Evolutionary conservation across 2,888 invertebrate genomes (phyloP), one percentile per base, ranked within the genome.

Genomic region (Heliothis peltigera): DNA sequence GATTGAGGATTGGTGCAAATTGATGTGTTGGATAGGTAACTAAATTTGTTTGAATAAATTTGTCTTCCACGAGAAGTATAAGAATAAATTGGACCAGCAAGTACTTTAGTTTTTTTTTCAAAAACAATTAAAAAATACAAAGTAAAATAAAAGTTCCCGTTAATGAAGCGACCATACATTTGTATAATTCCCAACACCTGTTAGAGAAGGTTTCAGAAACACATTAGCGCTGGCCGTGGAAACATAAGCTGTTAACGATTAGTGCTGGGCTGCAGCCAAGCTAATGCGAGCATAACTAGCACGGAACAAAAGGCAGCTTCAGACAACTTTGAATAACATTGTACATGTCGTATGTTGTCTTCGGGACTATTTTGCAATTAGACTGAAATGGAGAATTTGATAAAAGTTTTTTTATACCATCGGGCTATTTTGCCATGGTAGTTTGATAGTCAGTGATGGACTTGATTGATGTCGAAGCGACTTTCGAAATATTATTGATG

Each of bases 241-340:
- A 64, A 69, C 64, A 61, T 60, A 66, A 78, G 76, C 74, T 63
- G 64, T 52, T 60, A 71, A 64, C 65, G 69, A 68, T 74, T 70
- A 77, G 54, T 64, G 71, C 68, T 75, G 79, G 79, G 54, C 52
- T 32, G 39, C 46, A 32, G 71, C 80, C 80, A 79, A 77, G 72
- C 68, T 75, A 75, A 76, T 70, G 71, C 56, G 39, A 62, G 58
- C 59, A 66, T 74, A 67, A 78, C 55, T 59, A 59, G 21, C 35
- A 47, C 10, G 10, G 18, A 12, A 35, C 15, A 52, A 18, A 7
- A 39, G 53, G 25, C 5, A 51, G 51, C 51, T 54, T 5, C 17
- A 19, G 35, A 48, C 46, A 28, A 17, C 17, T 15, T 25, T 39
- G 39, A 48, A 43, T 47, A 35, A 32, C 17, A 48, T 10, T 22